These are phyloP conservation scores for Choloepus hoffmanni DNA, from an alignment of 2,113 vertebrate genomes.

Conservation along the genomic window DNA sequence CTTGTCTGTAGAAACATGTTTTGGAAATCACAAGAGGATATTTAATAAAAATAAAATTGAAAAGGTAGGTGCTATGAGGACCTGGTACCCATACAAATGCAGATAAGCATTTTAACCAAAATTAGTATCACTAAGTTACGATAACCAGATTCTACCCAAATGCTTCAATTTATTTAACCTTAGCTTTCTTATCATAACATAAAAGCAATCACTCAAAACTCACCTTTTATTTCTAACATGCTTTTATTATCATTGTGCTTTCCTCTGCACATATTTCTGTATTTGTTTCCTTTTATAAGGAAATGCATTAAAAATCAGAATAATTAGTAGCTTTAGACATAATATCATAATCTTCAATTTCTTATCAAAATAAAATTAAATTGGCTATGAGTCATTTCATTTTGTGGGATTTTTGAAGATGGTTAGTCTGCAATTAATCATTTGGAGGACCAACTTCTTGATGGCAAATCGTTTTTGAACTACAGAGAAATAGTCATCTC, in stretches of 20 bases:
- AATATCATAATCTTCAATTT: conserved; percentile 22
- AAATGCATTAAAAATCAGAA: conserved; percentile 57
- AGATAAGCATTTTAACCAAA: conserved; percentile 52
- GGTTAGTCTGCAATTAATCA: conserved; percentile 4
- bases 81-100: neutral
- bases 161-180: conserved; percentile 23
- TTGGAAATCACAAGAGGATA: neutral
- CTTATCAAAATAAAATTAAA: conserved; percentile 12
- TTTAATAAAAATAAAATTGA: conserved; percentile 19
- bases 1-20: conserved; percentile 40
- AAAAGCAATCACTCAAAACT: conserved; percentile 32
- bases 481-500: neutral
- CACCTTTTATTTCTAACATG: conserved; percentile 12
- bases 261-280: neutral
- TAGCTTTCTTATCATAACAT: conserved; percentile 11
- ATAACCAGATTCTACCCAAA: neutral
- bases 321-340: conserved; percentile 46
- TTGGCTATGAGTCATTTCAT: conserved; percentile 32
- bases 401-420: neutral
- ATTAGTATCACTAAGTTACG: conserved; percentile 30
- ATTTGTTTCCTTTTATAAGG: conserved; percentile 21
- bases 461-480: neutral
- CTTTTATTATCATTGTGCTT: conserved; percentile 33
- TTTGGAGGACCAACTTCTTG: neutral
- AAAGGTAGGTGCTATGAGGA: conserved; percentile 1